phyloP scores from a whole-genome alignment of 2,797 vertebrate species.

The Corythornis leucogaster region DNA sequence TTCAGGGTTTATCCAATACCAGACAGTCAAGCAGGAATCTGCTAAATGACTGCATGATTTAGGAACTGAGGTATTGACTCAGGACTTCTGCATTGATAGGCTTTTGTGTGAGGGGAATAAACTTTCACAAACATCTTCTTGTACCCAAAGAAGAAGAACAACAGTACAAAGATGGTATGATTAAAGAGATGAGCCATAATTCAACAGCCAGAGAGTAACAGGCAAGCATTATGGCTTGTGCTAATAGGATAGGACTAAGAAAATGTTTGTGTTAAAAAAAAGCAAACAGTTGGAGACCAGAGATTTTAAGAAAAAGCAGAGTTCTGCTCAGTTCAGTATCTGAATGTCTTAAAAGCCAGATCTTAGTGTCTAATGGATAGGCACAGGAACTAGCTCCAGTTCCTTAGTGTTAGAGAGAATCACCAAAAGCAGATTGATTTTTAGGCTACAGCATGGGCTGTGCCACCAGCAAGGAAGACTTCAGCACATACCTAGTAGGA shows the following conservation, averaged over 20 bases:
- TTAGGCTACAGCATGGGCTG: background rate
- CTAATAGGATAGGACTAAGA: background rate
- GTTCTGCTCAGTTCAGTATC: background rate
- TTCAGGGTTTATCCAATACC: background rate
- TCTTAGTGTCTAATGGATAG: background rate
- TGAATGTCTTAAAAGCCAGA: background rate
- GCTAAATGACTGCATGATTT: background rate
- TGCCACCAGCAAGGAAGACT: fast-evolving
- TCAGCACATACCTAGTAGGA: background rate
- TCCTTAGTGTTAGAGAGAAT: background rate
- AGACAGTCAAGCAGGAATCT: background rate
- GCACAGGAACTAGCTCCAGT: background rate
- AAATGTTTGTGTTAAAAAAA: background rate
- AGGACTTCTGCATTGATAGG: background rate
- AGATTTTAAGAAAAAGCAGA: background rate
- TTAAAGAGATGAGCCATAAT: background rate
- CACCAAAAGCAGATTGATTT: background rate
- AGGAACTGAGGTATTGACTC: background rate
- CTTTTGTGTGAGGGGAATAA: background rate
- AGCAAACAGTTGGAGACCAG: fast-evolving
- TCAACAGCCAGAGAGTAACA: background rate
- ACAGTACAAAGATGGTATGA: background rate
- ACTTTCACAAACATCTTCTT: background rate
- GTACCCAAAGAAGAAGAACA: background rate
- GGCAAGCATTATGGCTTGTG: background rate